phyloP scores from a whole-genome alignment of 2,888 invertebrate genomes.

The Ctena decussata region DNA sequence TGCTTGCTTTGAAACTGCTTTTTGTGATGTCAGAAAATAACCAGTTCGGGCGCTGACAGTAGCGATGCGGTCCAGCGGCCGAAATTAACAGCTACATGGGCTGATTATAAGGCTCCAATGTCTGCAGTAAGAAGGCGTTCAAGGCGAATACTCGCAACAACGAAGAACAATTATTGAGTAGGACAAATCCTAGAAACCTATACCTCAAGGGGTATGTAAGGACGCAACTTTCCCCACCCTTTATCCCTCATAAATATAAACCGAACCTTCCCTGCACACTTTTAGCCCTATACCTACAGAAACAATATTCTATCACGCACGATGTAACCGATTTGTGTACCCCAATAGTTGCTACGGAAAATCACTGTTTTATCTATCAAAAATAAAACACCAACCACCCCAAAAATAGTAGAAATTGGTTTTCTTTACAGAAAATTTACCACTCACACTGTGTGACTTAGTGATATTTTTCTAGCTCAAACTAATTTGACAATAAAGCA shows the following conservation, averaged over 20 bases:
- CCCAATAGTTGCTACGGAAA: too few relatives aligned
- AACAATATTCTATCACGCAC: too few relatives aligned
- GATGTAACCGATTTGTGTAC: too few relatives aligned
- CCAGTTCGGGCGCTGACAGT: not conserved
- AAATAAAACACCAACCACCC: too few relatives aligned
- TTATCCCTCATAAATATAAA: not conserved
- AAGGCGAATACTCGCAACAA: constrained; percentile 71
- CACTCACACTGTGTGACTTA: too few relatives aligned
- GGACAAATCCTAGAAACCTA: not conserved
- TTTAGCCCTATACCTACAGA: too few relatives aligned
- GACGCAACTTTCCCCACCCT: not conserved
- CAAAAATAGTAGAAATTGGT: too few relatives aligned
- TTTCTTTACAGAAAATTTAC: too few relatives aligned
- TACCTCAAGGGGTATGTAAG: constrained; percentile 12
- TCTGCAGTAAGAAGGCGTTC: constrained; percentile 69
- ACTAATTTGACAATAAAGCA: too few relatives aligned
- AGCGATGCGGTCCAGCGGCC: not conserved
- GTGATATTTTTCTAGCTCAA: too few relatives aligned
- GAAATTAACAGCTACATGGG: not conserved
- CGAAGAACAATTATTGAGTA: constrained; percentile 57
- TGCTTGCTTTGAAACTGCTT: not conserved
- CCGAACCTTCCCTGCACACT: not conserved
- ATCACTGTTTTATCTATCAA: too few relatives aligned
- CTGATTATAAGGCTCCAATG: constrained; percentile 62
- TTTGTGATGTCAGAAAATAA: constrained; percentile 11